phyloP scores from a whole-genome alignment of 2,888 invertebrate genomes.

The Machimus rusticus region DNA sequence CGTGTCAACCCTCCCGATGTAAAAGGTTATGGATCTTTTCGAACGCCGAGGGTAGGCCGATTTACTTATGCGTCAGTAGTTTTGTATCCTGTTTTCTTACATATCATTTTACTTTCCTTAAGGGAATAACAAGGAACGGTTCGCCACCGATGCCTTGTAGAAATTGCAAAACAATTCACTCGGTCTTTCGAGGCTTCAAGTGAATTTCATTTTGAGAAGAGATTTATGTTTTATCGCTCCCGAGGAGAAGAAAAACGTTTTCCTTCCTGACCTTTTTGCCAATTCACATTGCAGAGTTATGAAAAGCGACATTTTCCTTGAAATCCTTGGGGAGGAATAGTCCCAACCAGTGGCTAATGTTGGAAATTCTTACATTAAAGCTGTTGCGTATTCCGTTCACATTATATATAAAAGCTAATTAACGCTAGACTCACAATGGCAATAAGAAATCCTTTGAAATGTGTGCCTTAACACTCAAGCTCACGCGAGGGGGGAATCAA shows the following conservation, averaged over 20 bases:
- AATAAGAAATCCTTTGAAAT: neutral
- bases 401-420: neutral
- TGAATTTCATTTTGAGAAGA: constrained; percentile 32
- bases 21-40: neutral
- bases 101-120: constrained; percentile 34
- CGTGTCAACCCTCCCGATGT: constrained; percentile 14
- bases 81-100: constrained; percentile 31
- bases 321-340: neutral
- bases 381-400: neutral
- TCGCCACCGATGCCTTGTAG: constrained; percentile 21
- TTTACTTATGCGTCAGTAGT: constrained; percentile 32
- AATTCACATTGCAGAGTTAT: neutral
- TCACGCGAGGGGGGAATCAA: neutral
- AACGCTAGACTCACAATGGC: neutral
- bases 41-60: neutral
- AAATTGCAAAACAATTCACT: constrained; percentile 39
- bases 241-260: neutral
- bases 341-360: neutral
- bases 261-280: constrained; percentile 1
- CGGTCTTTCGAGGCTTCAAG: constrained; percentile 6
- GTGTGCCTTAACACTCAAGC: neutral
- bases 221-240: constrained; percentile 30
- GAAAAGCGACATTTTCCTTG: neutral
- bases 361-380: neutral
- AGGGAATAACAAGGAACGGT: constrained; percentile 30